phyloP scores from a whole-genome alignment of 2,888 invertebrate species.

The Euspilapteryx auroguttella region DNA sequence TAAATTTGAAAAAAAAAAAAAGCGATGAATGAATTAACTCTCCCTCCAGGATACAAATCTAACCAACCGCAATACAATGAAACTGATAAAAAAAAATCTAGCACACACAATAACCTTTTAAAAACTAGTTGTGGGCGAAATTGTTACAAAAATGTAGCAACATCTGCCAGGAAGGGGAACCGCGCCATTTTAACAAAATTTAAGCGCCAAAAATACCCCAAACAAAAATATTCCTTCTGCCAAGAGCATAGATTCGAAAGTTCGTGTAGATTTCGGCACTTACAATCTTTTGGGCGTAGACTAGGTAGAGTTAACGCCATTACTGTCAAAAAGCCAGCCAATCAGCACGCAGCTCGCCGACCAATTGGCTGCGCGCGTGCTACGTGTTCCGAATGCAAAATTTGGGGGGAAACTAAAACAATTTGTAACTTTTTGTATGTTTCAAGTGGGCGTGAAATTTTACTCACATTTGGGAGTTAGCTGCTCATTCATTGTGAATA shows the following conservation, averaged over 20 bases:
- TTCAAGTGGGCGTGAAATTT: slow-evolving; percentile 14
- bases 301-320: slow-evolving; percentile 46
- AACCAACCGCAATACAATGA: slow-evolving; percentile 56
- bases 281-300: too few relatives aligned
- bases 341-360: slow-evolving; percentile 31
- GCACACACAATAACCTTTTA: slow-evolving; percentile 41
- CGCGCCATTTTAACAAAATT: slow-evolving; percentile 5
- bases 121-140: slow-evolving; percentile 50
- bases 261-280: too few relatives aligned
- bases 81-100: slow-evolving; percentile 54
- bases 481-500: too few relatives aligned
- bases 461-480: too few relatives aligned
- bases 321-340: slow-evolving; percentile 56
- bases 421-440: slow-evolving; percentile 41
- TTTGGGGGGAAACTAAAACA: slow-evolving; percentile 43
- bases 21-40: not conserved
- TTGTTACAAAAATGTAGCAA: slow-evolving; percentile 59
- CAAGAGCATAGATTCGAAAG: too few relatives aligned
- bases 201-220: slow-evolving; percentile 2
- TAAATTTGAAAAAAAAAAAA: slow-evolving; percentile 23
- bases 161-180: slow-evolving; percentile 51
- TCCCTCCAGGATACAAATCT: slow-evolving; percentile 24
- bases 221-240: slow-evolving; percentile 8
- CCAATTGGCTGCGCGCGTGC: slow-evolving; percentile 31
- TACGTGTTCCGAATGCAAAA: slow-evolving; percentile 49